A percentile compares a stretch with the other conserved stretches of the same genome.
Evolutionary conservation across 2,113 vertebrate species (phyloP).

Genomic region (Ptilonorhynchus violaceus): DNA sequence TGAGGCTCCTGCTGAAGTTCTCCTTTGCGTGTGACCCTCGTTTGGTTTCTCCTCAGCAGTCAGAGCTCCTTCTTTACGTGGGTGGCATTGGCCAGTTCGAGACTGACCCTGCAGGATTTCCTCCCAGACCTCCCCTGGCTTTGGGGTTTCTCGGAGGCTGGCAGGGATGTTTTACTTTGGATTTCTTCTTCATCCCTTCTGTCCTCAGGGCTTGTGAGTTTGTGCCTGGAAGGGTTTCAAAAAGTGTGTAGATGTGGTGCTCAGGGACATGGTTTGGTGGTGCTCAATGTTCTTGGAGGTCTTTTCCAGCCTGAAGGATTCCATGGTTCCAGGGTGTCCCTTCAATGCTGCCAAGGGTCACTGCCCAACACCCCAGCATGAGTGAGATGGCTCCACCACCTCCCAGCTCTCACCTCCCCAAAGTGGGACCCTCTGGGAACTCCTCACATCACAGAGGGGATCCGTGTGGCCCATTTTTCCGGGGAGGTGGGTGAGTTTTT

Average conservation of each 20-base stretch:
- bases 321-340: neutral
- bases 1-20: neutral
- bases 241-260: neutral
- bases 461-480: neutral
- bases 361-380: accelerated
- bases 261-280: neutral
- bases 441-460: neutral
- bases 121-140: accelerated
- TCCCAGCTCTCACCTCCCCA: neutral
- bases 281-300: neutral
- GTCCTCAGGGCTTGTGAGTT: neutral
- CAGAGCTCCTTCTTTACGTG: neutral
- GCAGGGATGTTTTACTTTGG: neutral
- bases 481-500: neutral
- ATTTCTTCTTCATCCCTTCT: neutral
- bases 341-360: neutral
- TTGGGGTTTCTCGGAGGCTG: neutral
- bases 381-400: neutral
- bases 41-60: neutral
- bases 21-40: accelerated
- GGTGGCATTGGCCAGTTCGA: neutral
- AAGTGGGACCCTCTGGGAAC: neutral
- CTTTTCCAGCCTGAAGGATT: neutral
- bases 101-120: neutral
- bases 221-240: accelerated